Evolutionary conservation across 2,888 invertebrate genomes (phyloP).

Genomic region (Megalurothrips usitatus): DNA sequence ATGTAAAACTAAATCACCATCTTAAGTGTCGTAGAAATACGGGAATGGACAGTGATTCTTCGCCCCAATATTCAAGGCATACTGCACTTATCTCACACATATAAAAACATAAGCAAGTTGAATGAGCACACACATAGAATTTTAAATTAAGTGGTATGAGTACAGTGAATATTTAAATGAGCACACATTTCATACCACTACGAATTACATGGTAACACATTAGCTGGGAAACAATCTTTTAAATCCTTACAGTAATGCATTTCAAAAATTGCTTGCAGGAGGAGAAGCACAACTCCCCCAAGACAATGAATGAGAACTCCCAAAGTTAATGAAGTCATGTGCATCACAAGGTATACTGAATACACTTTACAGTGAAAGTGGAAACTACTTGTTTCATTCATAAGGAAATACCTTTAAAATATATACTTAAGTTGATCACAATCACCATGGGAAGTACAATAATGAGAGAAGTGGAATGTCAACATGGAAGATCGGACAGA

Average conservation of each 20-base stretch:
- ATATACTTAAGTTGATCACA: background rate
- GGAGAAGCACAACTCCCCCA: no score
- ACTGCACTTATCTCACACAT: background rate
- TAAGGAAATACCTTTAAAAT: background rate
- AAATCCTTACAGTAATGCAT: background rate
- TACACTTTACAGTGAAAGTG: background rate
- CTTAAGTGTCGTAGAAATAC: no score
- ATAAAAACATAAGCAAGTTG: background rate
- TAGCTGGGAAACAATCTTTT: background rate
- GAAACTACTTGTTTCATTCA: background rate
- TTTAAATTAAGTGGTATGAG: background rate
- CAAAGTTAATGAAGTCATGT: background rate
- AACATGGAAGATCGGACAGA: background rate
- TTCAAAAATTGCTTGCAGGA: background rate
- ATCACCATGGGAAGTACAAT: background rate
- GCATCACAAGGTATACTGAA: background rate
- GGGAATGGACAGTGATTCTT: no score
- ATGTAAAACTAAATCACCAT: no score
- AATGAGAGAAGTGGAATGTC: background rate
- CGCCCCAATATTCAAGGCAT: no score
- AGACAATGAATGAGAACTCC: no score
- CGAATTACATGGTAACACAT: background rate
- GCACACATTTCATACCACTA: background rate
- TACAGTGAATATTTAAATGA: background rate
- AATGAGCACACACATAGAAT: background rate